phyloP scores from a whole-genome alignment of 2,888 invertebrate genomes.

The Xiphydria camelus region DNA sequence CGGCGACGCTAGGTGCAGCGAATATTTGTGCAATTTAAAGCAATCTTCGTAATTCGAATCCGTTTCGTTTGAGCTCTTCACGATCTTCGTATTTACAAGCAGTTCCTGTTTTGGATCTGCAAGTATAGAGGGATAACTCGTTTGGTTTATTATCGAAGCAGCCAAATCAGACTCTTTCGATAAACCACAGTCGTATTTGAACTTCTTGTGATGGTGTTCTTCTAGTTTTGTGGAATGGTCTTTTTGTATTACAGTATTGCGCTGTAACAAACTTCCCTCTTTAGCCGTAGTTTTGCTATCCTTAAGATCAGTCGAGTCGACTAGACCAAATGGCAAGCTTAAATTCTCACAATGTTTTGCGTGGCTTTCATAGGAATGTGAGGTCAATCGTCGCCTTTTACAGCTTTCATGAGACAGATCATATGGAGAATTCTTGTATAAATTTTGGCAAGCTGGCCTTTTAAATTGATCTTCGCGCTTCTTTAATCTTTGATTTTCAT shows the following conservation, averaged over 20 bases:
- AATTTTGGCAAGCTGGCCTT: too few relatives aligned
- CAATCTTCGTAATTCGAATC: slow-evolving; percentile 16
- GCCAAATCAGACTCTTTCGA: slow-evolving; percentile 28
- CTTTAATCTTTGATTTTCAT: too few relatives aligned
- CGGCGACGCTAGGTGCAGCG: too few relatives aligned
- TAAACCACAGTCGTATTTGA: slow-evolving; percentile 29
- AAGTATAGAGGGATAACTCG: too few relatives aligned
- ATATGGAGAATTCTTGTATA: not conserved
- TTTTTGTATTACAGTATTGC: not conserved
- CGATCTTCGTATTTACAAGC: too few relatives aligned
- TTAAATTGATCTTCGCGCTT: not conserved
- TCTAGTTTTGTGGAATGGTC: slow-evolving; percentile 9
- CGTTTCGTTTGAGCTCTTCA: not conserved
- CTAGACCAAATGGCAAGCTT: not conserved
- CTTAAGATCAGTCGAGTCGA: not conserved
- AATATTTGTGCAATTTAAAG: slow-evolving; percentile 13
- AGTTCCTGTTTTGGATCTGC: too few relatives aligned
- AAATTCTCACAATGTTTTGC: not conserved
- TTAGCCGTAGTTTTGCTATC: not conserved
- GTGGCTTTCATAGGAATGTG: slow-evolving; percentile 4
- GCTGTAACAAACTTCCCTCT: not conserved
- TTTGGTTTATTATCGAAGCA: slow-evolving; percentile 18
- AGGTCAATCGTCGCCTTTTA: not conserved
- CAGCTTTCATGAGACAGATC: not conserved
- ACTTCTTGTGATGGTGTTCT: slow-evolving; percentile 22